phyloP scores from a whole-genome alignment of 2,797 vertebrate genomes.

The Neosalanx taihuensis region DNA sequence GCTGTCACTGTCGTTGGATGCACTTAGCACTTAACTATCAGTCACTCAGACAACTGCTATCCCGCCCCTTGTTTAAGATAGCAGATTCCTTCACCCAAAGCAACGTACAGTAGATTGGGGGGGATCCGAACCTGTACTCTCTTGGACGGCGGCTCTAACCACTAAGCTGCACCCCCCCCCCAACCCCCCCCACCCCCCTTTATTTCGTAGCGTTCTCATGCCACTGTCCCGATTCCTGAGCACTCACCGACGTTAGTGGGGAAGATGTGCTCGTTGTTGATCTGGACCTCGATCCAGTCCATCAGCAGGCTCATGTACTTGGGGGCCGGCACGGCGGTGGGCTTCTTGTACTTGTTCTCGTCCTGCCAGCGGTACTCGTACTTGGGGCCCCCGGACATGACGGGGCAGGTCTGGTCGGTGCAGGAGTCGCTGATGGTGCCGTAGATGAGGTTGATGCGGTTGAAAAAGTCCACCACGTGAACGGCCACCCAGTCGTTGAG shows the following conservation, averaged over 20 bases:
- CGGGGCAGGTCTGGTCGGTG: constrained; percentile 86
- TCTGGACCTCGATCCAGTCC: constrained; percentile 97
- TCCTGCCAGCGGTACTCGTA: constrained; percentile 98
- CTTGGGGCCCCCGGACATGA: constrained; percentile 93
- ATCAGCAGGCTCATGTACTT: constrained; percentile 96
- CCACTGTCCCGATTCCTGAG: not conserved
- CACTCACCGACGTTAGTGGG: constrained; percentile 90
- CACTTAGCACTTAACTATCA: too few species aligned
- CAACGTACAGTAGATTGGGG: too few species aligned
- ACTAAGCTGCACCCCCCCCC: too few species aligned
- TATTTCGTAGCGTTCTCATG: not conserved
- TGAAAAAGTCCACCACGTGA: constrained; percentile 97
- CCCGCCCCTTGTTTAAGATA: not conserved
- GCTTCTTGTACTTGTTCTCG: constrained; percentile 85
- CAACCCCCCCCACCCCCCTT: too few species aligned
- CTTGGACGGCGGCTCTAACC: too few species aligned
- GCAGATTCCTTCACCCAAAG: too few species aligned
- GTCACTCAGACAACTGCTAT: too few species aligned
- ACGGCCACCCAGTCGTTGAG: constrained; percentile 95
- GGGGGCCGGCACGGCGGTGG: constrained; percentile 86
- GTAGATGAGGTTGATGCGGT: constrained; percentile 96
- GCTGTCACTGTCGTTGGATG: too few species aligned
- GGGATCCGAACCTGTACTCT: too few species aligned
- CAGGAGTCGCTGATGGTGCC: constrained; percentile 94
- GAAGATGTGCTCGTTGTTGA: constrained; percentile 94